phyloP scores from a whole-genome alignment of 2,888 invertebrate genomes.

The Melolontha melolontha region DNA sequence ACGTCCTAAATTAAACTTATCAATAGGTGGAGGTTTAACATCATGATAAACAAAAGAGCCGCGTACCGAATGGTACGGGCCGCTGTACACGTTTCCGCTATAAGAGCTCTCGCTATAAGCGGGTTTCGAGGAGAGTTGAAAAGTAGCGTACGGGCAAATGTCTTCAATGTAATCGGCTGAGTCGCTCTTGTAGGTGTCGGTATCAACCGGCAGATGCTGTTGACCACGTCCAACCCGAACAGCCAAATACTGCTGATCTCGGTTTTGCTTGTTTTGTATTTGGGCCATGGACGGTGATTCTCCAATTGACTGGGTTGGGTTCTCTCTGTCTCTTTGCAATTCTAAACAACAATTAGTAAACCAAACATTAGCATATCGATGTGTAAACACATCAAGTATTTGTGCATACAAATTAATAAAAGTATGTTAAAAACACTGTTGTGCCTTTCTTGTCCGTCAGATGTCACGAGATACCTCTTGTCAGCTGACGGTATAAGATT shows the following conservation, averaged over 20 bases:
- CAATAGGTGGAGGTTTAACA: conserved; percentile 80
- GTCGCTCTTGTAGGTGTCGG: conserved; percentile 67
- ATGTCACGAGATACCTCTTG: no score
- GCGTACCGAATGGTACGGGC: conserved; percentile 87
- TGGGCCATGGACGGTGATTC: conserved; percentile 84
- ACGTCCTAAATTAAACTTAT: conserved; percentile 80
- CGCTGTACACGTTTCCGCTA: conserved; percentile 89
- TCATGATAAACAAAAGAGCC: conserved; percentile 92
- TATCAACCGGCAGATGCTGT: conserved; percentile 67
- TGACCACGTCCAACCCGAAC: conserved; percentile 67
- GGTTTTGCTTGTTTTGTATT: conserved; percentile 83
- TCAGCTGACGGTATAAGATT: no score
- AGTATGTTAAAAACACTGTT: no score
- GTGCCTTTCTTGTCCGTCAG: no score
- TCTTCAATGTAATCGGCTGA: conserved; percentile 89
- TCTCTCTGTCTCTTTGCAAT: conserved; percentile 65
- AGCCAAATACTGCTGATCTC: conserved; percentile 82
- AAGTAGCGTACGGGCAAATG: conserved; percentile 93
- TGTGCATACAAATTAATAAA: no score
- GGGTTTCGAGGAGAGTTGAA: conserved; percentile 81
- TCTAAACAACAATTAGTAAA: conserved; percentile 59
- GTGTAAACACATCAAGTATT: no score
- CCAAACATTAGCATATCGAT: no score
- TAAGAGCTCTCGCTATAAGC: conserved; percentile 91
- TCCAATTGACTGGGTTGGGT: conserved; percentile 70